Conservation (phyloP, 2,888 invertebrate genomes). For the Chrysolina haemoptera region DNA sequence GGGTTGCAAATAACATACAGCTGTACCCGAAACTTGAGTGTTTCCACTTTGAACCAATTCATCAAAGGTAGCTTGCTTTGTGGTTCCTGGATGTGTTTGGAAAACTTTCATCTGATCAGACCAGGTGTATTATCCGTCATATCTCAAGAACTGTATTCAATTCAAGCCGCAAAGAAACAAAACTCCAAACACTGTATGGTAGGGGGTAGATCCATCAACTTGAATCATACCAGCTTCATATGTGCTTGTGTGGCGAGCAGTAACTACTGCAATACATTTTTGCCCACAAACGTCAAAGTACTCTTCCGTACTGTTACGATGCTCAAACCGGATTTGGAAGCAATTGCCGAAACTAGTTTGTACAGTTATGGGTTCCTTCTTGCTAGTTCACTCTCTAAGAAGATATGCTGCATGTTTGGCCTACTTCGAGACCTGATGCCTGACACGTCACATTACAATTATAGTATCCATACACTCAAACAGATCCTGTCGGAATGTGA, state of each 20-base stretch:
- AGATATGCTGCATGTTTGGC: slow-evolving; percentile 83
- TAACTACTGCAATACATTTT: slow-evolving; percentile 76
- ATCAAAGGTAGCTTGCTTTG: slow-evolving; percentile 85
- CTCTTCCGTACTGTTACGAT: slow-evolving; percentile 86
- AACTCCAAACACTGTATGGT: slow-evolving; percentile 77
- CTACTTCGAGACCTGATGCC: slow-evolving; percentile 73
- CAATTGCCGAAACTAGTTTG: slow-evolving; percentile 85
- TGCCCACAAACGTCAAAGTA: slow-evolving; percentile 87
- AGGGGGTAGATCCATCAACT: slow-evolving; percentile 77
- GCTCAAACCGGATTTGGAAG: slow-evolving; percentile 87
- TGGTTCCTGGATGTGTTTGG: slow-evolving; percentile 89
- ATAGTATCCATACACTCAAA: slow-evolving; percentile 86
- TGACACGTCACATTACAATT: slow-evolving; percentile 81
- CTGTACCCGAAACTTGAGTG: slow-evolving; percentile 82
- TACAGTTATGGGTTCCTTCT: slow-evolving; percentile 83
- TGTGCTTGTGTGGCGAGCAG: slow-evolving; percentile 79
- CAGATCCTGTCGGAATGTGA: slow-evolving; percentile 86
- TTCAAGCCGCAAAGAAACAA: slow-evolving; percentile 80
- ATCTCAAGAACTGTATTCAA: slow-evolving; percentile 83
- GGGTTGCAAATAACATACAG: slow-evolving; percentile 77
- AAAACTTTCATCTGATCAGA: slow-evolving; percentile 86
- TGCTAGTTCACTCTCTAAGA: slow-evolving; percentile 80
- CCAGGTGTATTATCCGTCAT: slow-evolving; percentile 84
- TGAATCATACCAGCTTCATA: slow-evolving; percentile 83
- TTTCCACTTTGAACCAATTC: slow-evolving; percentile 72